Percentiles rank a stretch among this genome's conserved stretches.
Conservation (phyloP, 2,888 invertebrate species). For the Eupithecia tripunctaria region DNA sequence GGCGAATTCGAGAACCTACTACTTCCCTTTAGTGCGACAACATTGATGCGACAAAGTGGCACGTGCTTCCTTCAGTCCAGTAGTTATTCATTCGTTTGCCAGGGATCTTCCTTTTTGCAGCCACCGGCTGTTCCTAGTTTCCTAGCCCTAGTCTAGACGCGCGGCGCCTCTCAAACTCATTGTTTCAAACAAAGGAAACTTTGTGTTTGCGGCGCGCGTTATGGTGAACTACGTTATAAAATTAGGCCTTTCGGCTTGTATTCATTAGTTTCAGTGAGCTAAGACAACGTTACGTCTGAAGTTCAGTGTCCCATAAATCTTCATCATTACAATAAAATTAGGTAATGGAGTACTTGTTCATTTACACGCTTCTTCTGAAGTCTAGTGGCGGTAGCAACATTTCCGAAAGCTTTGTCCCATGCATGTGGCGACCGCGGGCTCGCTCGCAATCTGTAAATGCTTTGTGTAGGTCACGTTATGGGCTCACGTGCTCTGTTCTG, state of each 20-base stretch:
- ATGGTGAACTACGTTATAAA: slow-evolving; percentile 51
- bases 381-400: slow-evolving; percentile 48
- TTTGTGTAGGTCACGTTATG: slow-evolving; percentile 65
- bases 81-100: slow-evolving; percentile 57
- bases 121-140: slow-evolving; percentile 47
- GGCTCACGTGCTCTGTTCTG: slow-evolving; percentile 51
- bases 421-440: slow-evolving; percentile 60
- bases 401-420: slow-evolving; percentile 61
- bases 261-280: slow-evolving; percentile 23
- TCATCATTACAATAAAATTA: not conserved
- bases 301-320: not conserved
- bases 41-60: slow-evolving; percentile 48
- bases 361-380: not conserved
- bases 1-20: slow-evolving; percentile 38
- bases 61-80: slow-evolving; percentile 41
- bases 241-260: slow-evolving; percentile 43
- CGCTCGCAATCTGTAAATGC: slow-evolving; percentile 67
- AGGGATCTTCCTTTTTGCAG: slow-evolving; percentile 42
- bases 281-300: not conserved
- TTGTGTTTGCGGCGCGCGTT: slow-evolving; percentile 50
- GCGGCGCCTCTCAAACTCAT: slow-evolving; percentile 57
- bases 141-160: slow-evolving; percentile 48
- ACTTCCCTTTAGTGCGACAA: slow-evolving; percentile 34
- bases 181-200: slow-evolving; percentile 60
- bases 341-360: not conserved